Evolutionary conservation across 2,797 vertebrate genomes (phyloP).

Genomic region (Zalophus californianus): DNA sequence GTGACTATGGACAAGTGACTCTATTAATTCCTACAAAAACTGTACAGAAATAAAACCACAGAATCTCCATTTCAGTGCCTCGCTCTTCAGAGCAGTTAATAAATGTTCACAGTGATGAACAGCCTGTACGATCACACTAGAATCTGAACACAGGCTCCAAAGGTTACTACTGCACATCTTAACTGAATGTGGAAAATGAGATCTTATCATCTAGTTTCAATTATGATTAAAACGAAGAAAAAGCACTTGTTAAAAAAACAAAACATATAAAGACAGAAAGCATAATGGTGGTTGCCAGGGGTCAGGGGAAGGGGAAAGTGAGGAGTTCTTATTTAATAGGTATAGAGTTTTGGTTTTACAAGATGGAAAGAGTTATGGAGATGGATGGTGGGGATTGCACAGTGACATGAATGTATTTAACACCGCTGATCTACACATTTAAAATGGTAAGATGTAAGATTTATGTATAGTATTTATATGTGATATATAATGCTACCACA

Average conservation of each 20-base stretch:
- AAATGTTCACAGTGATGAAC: neutral
- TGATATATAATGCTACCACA: neutral
- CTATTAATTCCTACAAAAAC: neutral
- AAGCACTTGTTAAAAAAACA: neutral
- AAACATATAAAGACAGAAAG: neutral
- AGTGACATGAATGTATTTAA: neutral
- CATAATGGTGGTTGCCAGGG: neutral
- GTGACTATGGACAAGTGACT: neutral
- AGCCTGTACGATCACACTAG: neutral
- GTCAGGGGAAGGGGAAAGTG: neutral
- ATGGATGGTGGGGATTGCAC: neutral
- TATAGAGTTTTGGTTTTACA: neutral
- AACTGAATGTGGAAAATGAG: neutral
- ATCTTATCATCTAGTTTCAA: neutral
- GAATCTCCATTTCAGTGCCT: neutral
- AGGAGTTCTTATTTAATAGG: neutral
- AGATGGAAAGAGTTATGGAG: neutral
- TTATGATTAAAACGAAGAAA: constrained; percentile 13
- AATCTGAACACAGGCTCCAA: neutral
- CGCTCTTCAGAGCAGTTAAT: neutral
- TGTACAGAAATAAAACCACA: neutral
- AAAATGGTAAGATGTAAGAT: neutral
- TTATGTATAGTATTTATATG: neutral
- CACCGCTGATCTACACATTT: neutral
- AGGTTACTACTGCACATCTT: neutral